Base-by-base conservation (phyloP, 2,797 vertebrate species). In the Saxicola maurus region DNA sequence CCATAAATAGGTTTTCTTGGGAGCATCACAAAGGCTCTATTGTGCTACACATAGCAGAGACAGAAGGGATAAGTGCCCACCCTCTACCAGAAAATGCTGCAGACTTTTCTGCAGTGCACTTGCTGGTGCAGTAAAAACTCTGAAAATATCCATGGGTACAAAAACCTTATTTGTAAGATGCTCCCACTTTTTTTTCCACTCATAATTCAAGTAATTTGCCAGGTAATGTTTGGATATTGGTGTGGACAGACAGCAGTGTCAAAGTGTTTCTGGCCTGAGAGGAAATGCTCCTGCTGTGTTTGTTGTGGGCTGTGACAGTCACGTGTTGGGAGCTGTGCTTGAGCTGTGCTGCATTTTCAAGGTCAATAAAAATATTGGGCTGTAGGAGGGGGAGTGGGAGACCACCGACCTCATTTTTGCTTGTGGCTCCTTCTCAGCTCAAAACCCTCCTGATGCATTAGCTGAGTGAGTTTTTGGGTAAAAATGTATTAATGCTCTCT, bases 401-500 rank as follows among this genome's bases (percentile, higher is more conserved):
- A 89, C 51, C 87, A 80, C 90, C 2, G 7, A 33, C 78, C 61
- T 88, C 40, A 74, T 94, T 83, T 82, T 79, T 57, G 71, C 78
- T 91, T 51, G 77, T 92, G 89, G 46, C 67, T 78, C 87, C 6
- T 0, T 65, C 69, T 76, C 33, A 8, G 40, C 82, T 95, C 66
- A 87, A 81, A 94, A 87, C 66, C n/a, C 72, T 82, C 83, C 45
- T 28, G 56, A 79, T 88, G 68, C 57, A 74, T 93, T 93, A 93
- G 87, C 81, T 57, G 86, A 87, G 91, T 49, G 85, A 94, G 67
- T 56, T 94, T 66, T 88, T 23, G 28, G 93, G 88, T 69, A 91
- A 94, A 96, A 91, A 88, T 65, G 46, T 57, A 91, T 96, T 95
- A 94, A 83, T 96, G 86, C 48, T 91, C 82, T 92, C 89, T 91